Evolutionary conservation across 2,797 vertebrate genomes (phyloP).

Genomic region (Heterohyrax brucei): DNA sequence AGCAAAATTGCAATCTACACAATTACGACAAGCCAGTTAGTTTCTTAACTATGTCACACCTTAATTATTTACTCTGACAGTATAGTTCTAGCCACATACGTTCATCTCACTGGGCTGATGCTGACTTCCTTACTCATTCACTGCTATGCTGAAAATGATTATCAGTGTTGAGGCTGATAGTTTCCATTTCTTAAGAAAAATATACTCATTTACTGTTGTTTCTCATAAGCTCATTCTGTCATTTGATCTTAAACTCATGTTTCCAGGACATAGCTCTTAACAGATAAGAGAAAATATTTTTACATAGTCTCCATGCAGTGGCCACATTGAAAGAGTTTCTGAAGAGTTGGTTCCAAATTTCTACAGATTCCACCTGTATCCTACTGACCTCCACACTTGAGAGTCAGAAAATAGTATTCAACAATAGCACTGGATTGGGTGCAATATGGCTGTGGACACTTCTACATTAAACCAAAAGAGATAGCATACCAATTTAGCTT

Average conservation of each 20-base stretch:
- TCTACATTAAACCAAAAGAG: constrained; percentile 19
- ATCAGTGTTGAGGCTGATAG: constrained; percentile 1
- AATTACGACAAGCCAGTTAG: constrained; percentile 14
- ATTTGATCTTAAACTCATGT: constrained; percentile 40
- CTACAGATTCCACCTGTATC: not conserved
- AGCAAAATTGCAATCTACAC: constrained; percentile 16
- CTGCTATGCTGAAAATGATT: constrained; percentile 2
- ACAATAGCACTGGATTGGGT: constrained; percentile 35
- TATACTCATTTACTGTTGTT: constrained; percentile 50
- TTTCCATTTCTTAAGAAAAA: constrained; percentile 64
- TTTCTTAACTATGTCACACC: constrained; percentile 50
- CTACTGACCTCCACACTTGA: constrained; percentile 1
- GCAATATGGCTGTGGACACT: constrained; percentile 13
- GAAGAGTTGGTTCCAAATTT: constrained; percentile 17
- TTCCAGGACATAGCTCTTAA: constrained; percentile 46
- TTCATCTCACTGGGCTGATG: constrained; percentile 51
- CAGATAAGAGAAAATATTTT: constrained; percentile 56
- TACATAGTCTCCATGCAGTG: constrained; percentile 7
- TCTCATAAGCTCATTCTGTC: constrained; percentile 43
- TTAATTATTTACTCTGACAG: constrained; percentile 45
- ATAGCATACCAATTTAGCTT: constrained; percentile 38
- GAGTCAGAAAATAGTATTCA: constrained; percentile 28
- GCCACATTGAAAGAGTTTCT: constrained; percentile 46
- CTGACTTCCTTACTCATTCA: not conserved
- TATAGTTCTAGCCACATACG: not conserved